Evolutionary conservation across 1,140 invertebrate genomes (phyloP), one percentile per base, ranked within the genome.

Genomic region (Tachypleus tridentatus): DNA sequence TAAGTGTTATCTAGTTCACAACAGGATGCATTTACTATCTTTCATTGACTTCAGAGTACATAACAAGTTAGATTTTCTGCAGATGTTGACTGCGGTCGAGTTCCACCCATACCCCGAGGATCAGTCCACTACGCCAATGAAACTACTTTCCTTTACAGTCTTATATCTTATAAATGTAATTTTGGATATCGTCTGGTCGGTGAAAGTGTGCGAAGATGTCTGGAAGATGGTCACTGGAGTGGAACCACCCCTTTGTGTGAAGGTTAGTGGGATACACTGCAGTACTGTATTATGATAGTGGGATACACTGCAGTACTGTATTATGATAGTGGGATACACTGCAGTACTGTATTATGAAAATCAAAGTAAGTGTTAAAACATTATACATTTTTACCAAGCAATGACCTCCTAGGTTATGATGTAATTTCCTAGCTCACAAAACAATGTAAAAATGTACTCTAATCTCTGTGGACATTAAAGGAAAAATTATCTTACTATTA

Each of bases 81-180:
- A 72, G 71, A 87, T 75, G 84, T 97, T 58, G 89, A 95, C 71
- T 97, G 93, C 76, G 91, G 90, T 5, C 85, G 87, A 73, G 86
- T 96, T 3, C 81, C 87, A 10, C 82, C 85, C 0, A 77, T 95
- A 63, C 78, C 84, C 0, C 91, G 92, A 73, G 93, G 93, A 9
- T 82, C 83, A 11, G 80, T 87, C 4, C 83, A 84, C 51, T 93
- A 94, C 67, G 74, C 83, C 1, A 87, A 90, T 67, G 83, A 81
- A 4, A 88, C 85, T 5, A 92, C 90, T 5, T 86, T 88, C 74
- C 75, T 93, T 10, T 87, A 84, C 53, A 91, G 88, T 70, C 81
- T 88, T 66, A 84, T 93, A 5, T 78, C 80, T 4, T 93, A 92
- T 76, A 83, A 80, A 48, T 95, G 91, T 73, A 80, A 83, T 2